phyloP scores from a whole-genome alignment of 2,113 vertebrate genomes.

The Vulpes vulpes region DNA sequence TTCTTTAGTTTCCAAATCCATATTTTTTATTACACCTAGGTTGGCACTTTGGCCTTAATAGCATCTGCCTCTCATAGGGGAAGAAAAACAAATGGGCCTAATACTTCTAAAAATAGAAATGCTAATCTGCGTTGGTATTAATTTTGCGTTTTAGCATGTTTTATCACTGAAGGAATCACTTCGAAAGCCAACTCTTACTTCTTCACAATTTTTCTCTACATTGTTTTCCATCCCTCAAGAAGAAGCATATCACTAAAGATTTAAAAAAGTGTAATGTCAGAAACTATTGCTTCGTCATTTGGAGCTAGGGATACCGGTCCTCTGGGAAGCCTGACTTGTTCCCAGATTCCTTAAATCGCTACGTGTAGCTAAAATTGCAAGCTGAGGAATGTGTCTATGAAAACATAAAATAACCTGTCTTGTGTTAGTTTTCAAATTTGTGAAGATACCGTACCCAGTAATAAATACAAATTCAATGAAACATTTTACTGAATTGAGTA shows the following conservation, averaged over 20 bases:
- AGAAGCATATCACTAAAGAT: neutral
- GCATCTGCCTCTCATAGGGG: neutral
- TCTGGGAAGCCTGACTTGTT: neutral
- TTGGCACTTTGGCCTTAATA: neutral
- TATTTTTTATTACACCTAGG: neutral
- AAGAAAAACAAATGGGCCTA: neutral
- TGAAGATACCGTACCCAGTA: neutral
- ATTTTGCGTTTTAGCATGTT: neutral
- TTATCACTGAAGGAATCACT: conserved; percentile 19
- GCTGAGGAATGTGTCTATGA: neutral
- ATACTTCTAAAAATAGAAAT: conserved; percentile 34
- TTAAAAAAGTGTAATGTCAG: neutral
- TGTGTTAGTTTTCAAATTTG: neutral
- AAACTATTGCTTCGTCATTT: neutral
- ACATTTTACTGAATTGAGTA: conserved; percentile 13
- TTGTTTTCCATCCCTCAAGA: neutral
- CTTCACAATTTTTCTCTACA: neutral
- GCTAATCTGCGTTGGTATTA: neutral
- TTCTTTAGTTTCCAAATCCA: neutral
- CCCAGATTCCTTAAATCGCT: neutral
- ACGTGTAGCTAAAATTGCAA: neutral
- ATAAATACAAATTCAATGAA: neutral
- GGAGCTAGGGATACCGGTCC: neutral
- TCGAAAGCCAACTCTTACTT: neutral
- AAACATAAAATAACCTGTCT: neutral